These are phyloP conservation scores for Semicossyphus pulcher DNA, from an alignment of 2,113 vertebrate species.

Conservation along the genomic window DNA sequence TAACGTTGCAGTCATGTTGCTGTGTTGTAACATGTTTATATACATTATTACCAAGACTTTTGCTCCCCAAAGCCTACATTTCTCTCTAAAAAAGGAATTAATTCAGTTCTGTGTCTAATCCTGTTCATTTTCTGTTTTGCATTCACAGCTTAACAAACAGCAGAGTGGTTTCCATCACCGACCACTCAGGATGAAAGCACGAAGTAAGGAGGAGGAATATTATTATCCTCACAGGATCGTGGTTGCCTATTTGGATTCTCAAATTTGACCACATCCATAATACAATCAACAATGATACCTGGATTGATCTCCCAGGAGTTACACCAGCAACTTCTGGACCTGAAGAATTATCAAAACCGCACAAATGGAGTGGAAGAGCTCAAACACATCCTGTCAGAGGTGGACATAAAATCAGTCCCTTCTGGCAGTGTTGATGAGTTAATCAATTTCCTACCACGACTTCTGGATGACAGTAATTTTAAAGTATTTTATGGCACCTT, in stretches of 20 bases:
- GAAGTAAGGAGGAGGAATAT: conserved; percentile 53
- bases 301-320: conserved; percentile 90
- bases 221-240: conserved; percentile 54
- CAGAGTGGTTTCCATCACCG: conserved; percentile 46
- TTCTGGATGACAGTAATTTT: conserved; percentile 90
- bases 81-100: background rate
- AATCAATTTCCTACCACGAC: conserved; percentile 83
- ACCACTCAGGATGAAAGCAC: conserved; percentile 65
- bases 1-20: background rate
- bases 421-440: conserved; percentile 83
- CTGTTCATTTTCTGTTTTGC: conserved; percentile 19
- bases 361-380: conserved; percentile 89
- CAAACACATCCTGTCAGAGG: conserved; percentile 80
- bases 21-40: background rate
- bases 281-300: conserved; percentile 83
- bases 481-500: conserved; percentile 88
- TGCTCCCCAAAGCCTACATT: background rate
- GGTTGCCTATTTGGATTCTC: conserved; percentile 48
- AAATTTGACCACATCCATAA: conserved; percentile 58
- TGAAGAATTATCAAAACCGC: conserved; percentile 87
- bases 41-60: background rate
- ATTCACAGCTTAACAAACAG: conserved; percentile 53
- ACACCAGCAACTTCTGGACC: conserved; percentile 88
- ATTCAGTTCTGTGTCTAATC: background rate
- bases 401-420: conserved; percentile 78